Evolutionary conservation across 2,888 invertebrate genomes (phyloP), one percentile per base, ranked within the genome.

Genomic region (Argyra leucocephala): DNA sequence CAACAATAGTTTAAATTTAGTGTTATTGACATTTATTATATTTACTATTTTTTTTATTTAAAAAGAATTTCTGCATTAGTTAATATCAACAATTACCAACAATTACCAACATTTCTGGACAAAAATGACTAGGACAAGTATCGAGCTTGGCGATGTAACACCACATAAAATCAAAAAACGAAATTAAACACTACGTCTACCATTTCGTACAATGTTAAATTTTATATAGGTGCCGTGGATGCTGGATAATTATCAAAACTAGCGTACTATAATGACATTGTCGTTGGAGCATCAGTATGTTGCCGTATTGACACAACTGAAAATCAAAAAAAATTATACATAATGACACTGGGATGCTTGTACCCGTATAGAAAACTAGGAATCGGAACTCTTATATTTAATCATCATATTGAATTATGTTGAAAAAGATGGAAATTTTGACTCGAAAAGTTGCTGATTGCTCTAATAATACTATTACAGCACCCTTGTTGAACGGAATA

Each of bases 221-320:
- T 99, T 83, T 99, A 99, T 82, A 96, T 96, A 81, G 99, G 99
- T 82, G 96, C 99, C 22, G 81, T 98, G 75, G 95, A 96, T 80
- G 96, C 96, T 71, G 97, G 97, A 64, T 96, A 98, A 83, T 82
- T 98, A 72, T 97, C 97, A 22, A 96, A 97, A 84, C 83, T 98
- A 76, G 97, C 96, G 9, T 98, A 96, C 83, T 99, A 96, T 82
- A 99, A 99, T 84, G 99, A 99, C 81, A 96, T 99, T 75, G 97
- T 99, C 72, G 98, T 99, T 65, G 99, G 99, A 69, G 99, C 97
- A n/a, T n/a, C n/a, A 57, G 99, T 99, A 59, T 99, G 99, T 82
- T 99, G 98, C 82, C 89, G 98, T 75, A 89, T 96, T 75, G 96
- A 98, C 80, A 91, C 89, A 63, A 89, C 93, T 57, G 94, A 93